These are phyloP conservation scores for Himantopus leucocephalus DNA, from an alignment of 2,113 vertebrate species.

Conservation along the genomic window DNA sequence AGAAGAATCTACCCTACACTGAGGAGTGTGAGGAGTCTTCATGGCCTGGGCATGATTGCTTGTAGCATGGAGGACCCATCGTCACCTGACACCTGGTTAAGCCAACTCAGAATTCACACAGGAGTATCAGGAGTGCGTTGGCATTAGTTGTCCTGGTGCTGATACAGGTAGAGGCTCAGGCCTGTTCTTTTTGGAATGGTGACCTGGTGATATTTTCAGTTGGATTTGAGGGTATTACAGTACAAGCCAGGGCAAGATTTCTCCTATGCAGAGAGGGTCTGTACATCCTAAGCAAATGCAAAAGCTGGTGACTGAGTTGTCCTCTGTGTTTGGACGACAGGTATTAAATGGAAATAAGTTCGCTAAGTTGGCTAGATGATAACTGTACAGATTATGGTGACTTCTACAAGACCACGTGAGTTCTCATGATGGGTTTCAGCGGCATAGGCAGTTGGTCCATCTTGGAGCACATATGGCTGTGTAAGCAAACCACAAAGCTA, in stretches of 20 bases:
- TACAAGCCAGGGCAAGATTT: not conserved
- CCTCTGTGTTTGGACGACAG: not conserved
- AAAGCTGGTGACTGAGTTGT: not conserved
- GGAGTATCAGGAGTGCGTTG: not conserved
- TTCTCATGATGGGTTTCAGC: not conserved
- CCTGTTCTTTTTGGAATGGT: not conserved
- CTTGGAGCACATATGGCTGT: not conserved
- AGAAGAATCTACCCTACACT: not conserved
- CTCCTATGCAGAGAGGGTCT: not conserved
- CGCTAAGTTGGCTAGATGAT: not conserved
- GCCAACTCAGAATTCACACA: not conserved
- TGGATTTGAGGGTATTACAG: not conserved
- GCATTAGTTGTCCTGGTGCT: not conserved
- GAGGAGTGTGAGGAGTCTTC: not conserved
- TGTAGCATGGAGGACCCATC: accelerated
- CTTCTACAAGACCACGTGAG: not conserved
- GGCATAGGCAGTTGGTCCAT: not conserved
- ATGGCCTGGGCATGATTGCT: accelerated
- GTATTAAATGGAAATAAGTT: not conserved
- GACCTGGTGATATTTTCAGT: not conserved
- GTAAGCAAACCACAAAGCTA: not conserved
- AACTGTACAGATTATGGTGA: not conserved
- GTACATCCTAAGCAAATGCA: not conserved
- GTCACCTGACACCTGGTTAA: not conserved
- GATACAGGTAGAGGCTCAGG: not conserved